These are phyloP conservation scores for Conops quadrifasciatus DNA, from an alignment of 2,888 invertebrate species.

Conservation along the genomic window DNA sequence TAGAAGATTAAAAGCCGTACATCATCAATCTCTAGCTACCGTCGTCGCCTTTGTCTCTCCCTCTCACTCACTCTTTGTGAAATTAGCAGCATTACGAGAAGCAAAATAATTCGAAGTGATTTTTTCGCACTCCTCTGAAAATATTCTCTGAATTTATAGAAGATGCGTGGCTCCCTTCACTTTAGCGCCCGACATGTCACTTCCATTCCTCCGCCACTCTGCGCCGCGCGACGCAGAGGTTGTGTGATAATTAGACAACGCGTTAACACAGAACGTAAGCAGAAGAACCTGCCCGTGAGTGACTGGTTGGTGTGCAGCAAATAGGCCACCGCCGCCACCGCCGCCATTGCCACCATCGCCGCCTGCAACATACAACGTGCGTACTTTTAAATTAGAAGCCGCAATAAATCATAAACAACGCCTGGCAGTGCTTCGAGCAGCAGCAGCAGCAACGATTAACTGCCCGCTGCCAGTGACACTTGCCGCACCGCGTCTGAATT, in stretches of 20 bases:
- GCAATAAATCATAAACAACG: constrained; percentile 27
- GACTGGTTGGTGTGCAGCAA: not conserved
- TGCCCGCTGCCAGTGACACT: constrained; percentile 14
- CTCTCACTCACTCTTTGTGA: too few relatives aligned
- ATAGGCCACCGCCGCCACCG: not conserved
- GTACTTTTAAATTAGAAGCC: constrained; percentile 17
- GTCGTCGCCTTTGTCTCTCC: not conserved
- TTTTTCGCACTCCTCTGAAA: not conserved
- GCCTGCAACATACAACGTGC: constrained; percentile 26
- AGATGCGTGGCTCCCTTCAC: too few relatives aligned
- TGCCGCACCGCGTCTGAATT: constrained; percentile 27
- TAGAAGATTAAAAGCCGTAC: not conserved
- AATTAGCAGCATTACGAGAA: too few relatives aligned
- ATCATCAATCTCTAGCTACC: not conserved
- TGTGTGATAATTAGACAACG: constrained; percentile 46
- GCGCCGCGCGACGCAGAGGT: not conserved
- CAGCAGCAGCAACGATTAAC: constrained; percentile 8
- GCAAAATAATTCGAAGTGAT: not conserved
- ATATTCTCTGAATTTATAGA: too few relatives aligned
- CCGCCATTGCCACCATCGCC: constrained; percentile 23
- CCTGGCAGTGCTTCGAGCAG: too few relatives aligned
- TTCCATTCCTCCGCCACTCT: not conserved
- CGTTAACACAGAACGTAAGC: constrained; percentile 34
- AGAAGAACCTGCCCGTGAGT: not conserved
- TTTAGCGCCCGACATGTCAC: not conserved